phyloP scores from a whole-genome alignment of 2,113 vertebrate genomes.

The Uropsilus gracilis region DNA sequence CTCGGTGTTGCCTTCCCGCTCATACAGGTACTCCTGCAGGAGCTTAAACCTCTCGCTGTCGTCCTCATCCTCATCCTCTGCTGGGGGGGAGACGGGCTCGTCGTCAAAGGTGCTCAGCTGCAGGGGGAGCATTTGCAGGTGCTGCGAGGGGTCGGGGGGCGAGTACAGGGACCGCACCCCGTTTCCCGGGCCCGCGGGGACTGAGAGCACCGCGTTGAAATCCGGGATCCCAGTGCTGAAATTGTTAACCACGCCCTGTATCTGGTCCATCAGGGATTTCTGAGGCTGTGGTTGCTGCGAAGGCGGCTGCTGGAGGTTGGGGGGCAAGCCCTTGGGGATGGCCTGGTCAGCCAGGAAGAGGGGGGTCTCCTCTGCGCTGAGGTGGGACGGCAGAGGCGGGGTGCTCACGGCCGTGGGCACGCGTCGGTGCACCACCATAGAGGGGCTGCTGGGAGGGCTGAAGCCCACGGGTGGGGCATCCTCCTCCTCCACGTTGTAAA shows the following conservation, averaged over 20 bases:
- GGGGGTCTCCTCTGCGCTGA: constrained; percentile 79
- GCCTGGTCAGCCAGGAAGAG: constrained; percentile 87
- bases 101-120: constrained; percentile 85
- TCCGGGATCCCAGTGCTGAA: constrained; percentile 87
- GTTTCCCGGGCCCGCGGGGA: constrained; percentile 74
- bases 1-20: constrained; percentile 89
- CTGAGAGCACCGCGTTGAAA: constrained; percentile 84
- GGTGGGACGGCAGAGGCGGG: constrained; percentile 78
- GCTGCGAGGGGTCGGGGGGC: constrained; percentile 78
- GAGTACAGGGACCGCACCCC: constrained; percentile 81
- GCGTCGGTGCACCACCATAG: constrained; percentile 89
- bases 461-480: constrained; percentile 85
- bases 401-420: constrained; percentile 63
- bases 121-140: constrained; percentile 85
- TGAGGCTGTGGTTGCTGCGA: constrained; percentile 75
- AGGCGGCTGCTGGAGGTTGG: constrained; percentile 62
- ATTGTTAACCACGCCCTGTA: constrained; percentile 89
- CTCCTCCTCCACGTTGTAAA: constrained; percentile 91
- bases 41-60: constrained; percentile 89
- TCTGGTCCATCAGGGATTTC: constrained; percentile 86
- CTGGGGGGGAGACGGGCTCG: constrained; percentile 84
- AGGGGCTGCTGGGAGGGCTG: constrained; percentile 86
- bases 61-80: constrained; percentile 85
- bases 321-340: constrained; percentile 82
- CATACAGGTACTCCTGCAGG: constrained; percentile 92